phyloP scores from a whole-genome alignment of 2,797 vertebrate species.

The Cynodonichthys magdalenae region DNA sequence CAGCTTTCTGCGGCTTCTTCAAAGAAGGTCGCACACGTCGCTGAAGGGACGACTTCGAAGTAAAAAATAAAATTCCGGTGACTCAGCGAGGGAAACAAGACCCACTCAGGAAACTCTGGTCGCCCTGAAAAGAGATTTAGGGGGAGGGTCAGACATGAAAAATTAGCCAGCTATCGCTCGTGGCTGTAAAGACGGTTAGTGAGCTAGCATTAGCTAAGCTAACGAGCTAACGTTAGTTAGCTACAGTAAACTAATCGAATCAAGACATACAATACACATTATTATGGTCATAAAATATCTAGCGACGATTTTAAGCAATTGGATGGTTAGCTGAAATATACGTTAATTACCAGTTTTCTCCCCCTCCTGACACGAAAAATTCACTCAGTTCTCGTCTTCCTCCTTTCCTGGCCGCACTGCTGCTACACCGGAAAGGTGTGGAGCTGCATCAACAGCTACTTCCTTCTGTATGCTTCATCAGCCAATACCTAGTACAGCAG shows the following conservation, averaged over 20 bases:
- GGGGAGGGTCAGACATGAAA: conserved; percentile 77
- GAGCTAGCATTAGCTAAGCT: conserved; percentile 56
- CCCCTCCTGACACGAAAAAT: conserved; percentile 54
- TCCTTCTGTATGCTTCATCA: conserved; percentile 72
- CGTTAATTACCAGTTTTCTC: conserved; percentile 60
- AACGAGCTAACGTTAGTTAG: conserved; percentile 64
- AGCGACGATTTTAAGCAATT: background rate
- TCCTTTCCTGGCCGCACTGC: conserved; percentile 72
- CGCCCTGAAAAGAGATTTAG: conserved; percentile 78
- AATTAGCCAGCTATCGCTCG: conserved; percentile 67
- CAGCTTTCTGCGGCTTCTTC: conserved; percentile 67
- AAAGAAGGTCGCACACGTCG: conserved; percentile 38
- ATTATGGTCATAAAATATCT: background rate
- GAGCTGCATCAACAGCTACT: conserved; percentile 79
- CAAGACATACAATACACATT: background rate
- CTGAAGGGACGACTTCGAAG: conserved; percentile 16
- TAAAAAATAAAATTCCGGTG: conserved; percentile 24
- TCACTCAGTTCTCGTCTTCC: conserved; percentile 68
- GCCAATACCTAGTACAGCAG: conserved; percentile 1
- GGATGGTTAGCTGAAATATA: background rate
- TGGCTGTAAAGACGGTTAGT: conserved; percentile 50
- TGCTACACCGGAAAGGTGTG: conserved; percentile 86
- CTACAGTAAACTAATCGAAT: conserved; percentile 47
- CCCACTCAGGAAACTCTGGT: conserved; percentile 62
- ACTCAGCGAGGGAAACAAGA: conserved; percentile 57